Percentiles rank a stretch among this genome's conserved stretches.
phyloP scores from a whole-genome alignment of 2,797 vertebrate genomes.

The Rhyacichthys aspro region DNA sequence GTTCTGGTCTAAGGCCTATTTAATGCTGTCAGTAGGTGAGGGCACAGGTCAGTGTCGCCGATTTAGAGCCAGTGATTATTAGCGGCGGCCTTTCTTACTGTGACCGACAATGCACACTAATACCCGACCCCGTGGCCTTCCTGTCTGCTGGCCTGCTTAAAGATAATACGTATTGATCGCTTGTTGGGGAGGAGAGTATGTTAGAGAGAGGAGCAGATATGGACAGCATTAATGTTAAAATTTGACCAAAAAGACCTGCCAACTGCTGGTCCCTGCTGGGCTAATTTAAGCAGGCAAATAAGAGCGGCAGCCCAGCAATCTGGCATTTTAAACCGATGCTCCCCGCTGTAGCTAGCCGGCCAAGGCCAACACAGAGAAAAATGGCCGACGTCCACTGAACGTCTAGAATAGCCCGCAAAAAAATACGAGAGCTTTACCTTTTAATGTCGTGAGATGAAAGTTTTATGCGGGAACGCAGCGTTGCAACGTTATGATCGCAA shows the following conservation, averaged over 20 bases:
- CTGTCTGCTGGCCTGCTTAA: conserved; percentile 33
- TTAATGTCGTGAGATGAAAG: background rate
- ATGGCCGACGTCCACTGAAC: conserved; percentile 34
- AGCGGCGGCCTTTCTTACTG: conserved; percentile 16
- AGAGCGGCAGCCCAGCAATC: conserved; percentile 50
- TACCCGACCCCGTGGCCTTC: conserved; percentile 43
- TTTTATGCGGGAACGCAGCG: conserved; percentile 9
- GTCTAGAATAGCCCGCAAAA: conserved; percentile 10
- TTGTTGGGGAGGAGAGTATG: conserved; percentile 26
- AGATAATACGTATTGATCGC: conserved; percentile 56
- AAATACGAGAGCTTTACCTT: conserved; percentile 21
- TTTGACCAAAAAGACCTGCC: conserved; percentile 51
- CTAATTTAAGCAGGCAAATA: conserved; percentile 70
- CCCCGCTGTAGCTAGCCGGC: conserved; percentile 44
- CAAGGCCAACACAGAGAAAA: conserved; percentile 50
- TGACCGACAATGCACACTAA: conserved; percentile 35
- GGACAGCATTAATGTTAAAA: conserved; percentile 39
- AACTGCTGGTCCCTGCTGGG: conserved; percentile 61
- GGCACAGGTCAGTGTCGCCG: conserved; percentile 5
- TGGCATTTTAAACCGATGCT: conserved; percentile 55
- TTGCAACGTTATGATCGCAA: too few relatives aligned
- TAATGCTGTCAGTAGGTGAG: background rate
- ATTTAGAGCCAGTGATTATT: conserved; percentile 39
- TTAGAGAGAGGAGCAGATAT: conserved; percentile 26
- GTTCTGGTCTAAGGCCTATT: conserved; percentile 3